These are phyloP conservation scores for Chrysomela aeneicollis DNA, from an alignment of 2,888 invertebrate species.

Conservation along the genomic window DNA sequence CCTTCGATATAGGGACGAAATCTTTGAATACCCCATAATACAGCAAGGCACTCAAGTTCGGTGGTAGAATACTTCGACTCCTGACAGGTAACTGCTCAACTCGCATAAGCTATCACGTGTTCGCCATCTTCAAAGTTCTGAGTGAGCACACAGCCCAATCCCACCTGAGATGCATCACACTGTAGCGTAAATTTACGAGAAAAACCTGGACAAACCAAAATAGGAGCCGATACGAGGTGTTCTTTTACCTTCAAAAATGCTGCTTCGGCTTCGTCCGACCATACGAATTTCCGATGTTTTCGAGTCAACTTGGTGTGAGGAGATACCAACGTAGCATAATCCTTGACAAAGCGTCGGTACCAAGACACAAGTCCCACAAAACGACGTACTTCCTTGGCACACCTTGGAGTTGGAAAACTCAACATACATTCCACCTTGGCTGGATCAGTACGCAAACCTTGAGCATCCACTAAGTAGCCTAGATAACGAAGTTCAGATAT, in stretches of 20 bases:
- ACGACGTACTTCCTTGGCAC: conserved; percentile 3
- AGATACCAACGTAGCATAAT: conserved; percentile 34
- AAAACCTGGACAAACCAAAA: conserved; percentile 38
- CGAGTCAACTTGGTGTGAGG: conserved; percentile 32
- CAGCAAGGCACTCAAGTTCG: conserved; percentile 39
- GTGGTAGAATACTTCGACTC: conserved; percentile 37
- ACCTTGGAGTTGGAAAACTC: conserved; percentile 6
- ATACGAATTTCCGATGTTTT: conserved; percentile 28
- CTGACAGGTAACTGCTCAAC: conserved; percentile 30
- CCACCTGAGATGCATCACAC: conserved; percentile 35
- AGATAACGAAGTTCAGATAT: conserved; percentile 14
- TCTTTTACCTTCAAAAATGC: conserved; percentile 21
- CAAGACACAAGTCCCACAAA: conserved; percentile 37
- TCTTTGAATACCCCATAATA: conserved; percentile 43
- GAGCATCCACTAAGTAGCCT: conserved; percentile 14
- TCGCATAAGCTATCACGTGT: conserved; percentile 32
- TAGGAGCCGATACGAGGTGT: conserved; percentile 27
- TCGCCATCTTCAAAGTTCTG: conserved; percentile 29
- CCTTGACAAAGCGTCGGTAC: conserved; percentile 40
- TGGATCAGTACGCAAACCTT: conserved; percentile 18
- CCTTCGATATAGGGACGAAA: conserved; percentile 41
- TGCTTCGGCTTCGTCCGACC: conserved; percentile 27
- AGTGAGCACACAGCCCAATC: conserved; percentile 36
- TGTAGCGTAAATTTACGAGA: conserved; percentile 31
- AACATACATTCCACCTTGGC: conserved; percentile 19